Base-by-base conservation (phyloP, 2,797 vertebrate species). In the Acrossocheilus fasciatus region DNA sequence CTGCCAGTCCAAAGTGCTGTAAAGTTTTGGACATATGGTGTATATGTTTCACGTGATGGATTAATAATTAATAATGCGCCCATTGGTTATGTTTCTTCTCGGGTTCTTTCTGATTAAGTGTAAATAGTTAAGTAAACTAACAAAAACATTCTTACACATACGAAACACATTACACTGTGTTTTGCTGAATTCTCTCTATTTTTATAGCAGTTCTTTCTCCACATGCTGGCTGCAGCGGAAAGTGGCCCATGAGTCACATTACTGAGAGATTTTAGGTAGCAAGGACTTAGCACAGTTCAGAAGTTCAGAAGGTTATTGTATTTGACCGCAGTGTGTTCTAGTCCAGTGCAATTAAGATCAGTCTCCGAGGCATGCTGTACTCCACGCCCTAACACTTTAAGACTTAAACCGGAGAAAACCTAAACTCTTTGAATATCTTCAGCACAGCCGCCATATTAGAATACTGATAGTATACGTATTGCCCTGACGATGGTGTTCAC, bases 251-350 rank as follows among this genome's bases (percentile, higher is more conserved):
- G 83, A 93, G 93, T 95, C 94, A 94, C 89, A 95, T 95, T 94
- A 95, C 92, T 93, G 92, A 89, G 86, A 92, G 93, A 93, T 94
- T 92, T 90, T 92, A 43, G 8, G 8, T 43, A 75, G 91, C 85
- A 87, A 89, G 93, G 94, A 93, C 92, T 92, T 88, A 86, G 90
- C 90, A 62, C 52, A 90, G 91, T 92, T 89, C 88, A 89, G 78
- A 89, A 93, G 96, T 96, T 95, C 94, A 95, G 85, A 92, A 94
- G 94, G 96, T 95, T 95, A 95, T 93, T 94, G 93, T 95, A 93
- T 94, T 94, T 94, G 90, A 91, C 91, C 91, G 89, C 89, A 92
- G 91, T 93, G 94, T 95, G 91, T 94, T 96, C 94, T 86, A 73
- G 91, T 93, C 95, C 87, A 78, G 90, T 93, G 91, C 92, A 94